Percentiles rank a stretch among this genome's conserved stretches.
These are phyloP conservation scores for Pseudomyrmex sp. DNA, from an alignment of 1,140 invertebrate genomes.

Conservation along the genomic window DNA sequence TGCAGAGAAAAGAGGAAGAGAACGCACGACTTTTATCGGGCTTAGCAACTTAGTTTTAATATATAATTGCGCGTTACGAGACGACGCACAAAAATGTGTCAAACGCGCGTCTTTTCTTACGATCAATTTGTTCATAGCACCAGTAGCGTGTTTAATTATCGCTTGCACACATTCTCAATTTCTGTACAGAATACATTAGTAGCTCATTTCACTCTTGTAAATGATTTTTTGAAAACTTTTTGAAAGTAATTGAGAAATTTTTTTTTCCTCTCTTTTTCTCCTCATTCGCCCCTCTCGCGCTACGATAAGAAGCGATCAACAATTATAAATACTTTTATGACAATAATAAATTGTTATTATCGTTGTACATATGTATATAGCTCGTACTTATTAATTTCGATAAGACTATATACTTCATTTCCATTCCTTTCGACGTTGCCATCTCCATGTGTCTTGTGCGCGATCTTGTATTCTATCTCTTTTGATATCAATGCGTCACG, in stretches of 20 bases:
- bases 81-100: not conserved
- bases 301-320: slow-evolving; percentile 75
- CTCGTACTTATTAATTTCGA: slow-evolving; percentile 85
- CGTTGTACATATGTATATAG: slow-evolving; percentile 86
- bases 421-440: slow-evolving; percentile 46
- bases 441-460: slow-evolving; percentile 51
- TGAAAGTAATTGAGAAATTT: not conserved
- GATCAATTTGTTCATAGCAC: not conserved
- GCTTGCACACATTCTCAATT: not conserved
- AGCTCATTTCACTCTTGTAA: too few species aligned
- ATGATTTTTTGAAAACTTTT: not conserved
- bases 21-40: not conserved
- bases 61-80: not conserved
- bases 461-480: slow-evolving; percentile 26
- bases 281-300: not conserved
- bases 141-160: not conserved
- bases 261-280: slow-evolving; percentile 18
- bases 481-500: slow-evolving; percentile 28
- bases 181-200: not conserved
- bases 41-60: slow-evolving; percentile 1
- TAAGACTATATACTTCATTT: slow-evolving; percentile 79
- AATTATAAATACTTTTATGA: slow-evolving; percentile 78
- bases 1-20: slow-evolving; percentile 10
- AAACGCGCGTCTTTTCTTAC: not conserved
- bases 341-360: slow-evolving; percentile 80